Percentiles rank a stretch among this genome's conserved stretches.
These are phyloP conservation scores for Salvelinus sp. DNA, from an alignment of 2,113 vertebrate species.

Conservation along the genomic window DNA sequence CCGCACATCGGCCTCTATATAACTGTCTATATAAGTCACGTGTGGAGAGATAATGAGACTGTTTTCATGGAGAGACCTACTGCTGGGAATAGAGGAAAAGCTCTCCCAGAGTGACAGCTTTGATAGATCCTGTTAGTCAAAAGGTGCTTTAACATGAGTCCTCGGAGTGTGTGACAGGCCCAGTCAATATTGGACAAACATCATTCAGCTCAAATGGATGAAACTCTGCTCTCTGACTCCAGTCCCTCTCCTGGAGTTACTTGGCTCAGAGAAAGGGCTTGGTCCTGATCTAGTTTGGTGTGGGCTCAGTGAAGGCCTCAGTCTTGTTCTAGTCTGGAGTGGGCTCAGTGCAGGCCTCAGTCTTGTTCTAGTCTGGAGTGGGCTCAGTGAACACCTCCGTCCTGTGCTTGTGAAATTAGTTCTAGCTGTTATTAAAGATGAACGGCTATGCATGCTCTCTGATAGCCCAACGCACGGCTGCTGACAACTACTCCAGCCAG, in stretches of 20 bases:
- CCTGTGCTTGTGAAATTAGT: not conserved
- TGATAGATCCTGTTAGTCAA: constrained; percentile 51
- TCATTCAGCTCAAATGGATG: constrained; percentile 37
- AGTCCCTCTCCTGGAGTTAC: not conserved
- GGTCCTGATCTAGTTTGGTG: not conserved
- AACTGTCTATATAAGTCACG: constrained; percentile 35
- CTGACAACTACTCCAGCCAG: constrained; percentile 9
- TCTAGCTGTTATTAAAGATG: too few species aligned
- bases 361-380: too few species aligned
- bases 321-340: too few species aligned
- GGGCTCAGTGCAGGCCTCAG: too few species aligned
- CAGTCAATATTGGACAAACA: not conserved
- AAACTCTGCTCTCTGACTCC: constrained; percentile 18
- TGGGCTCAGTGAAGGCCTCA: too few species aligned
- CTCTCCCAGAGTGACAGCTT: constrained; percentile 38
- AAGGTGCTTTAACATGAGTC: not conserved
- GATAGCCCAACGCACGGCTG: not conserved
- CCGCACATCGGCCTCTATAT: too few species aligned
- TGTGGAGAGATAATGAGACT: constrained; percentile 32
- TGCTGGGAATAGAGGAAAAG: constrained; percentile 30
- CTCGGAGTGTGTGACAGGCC: not conserved
- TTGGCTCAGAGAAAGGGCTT: not conserved
- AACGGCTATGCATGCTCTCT: not conserved
- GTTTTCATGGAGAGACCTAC: constrained; percentile 16
- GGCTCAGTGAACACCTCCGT: too few species aligned